Evolutionary conservation across 1,140 invertebrate species (phyloP), one percentile per base, ranked within the genome.

Genomic region (Drosophila pallidifrons): DNA sequence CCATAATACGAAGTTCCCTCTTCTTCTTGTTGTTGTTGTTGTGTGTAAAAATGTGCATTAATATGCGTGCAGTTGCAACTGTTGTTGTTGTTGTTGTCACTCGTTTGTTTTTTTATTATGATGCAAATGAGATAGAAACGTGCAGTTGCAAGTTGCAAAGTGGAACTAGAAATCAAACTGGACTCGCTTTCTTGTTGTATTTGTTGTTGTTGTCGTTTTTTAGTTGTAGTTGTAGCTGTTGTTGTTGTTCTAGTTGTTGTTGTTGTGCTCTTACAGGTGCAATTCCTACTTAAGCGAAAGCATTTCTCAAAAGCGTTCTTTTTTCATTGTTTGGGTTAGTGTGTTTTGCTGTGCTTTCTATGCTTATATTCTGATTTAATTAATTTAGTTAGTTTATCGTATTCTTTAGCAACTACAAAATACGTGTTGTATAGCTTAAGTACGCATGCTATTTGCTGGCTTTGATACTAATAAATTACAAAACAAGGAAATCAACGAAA

Each of bases 1-100:
- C 54, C 85, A 88, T 88, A 88, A 88, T 89, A 89, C 85, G 85
- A 89, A 88, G 83, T 81, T 67, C 5, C 28, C 46, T 58, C 55
- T 67, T 43, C 15, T 63, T 3, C n/a, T 54, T 35, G 3, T 11
- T 54, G 0, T 54, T 55, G 10, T 5, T 15, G 32, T 54, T 45
- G 38, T 58, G 46, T 54, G 47, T 25, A 52, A 8, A 10, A 38
- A 38, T 47, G 16, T 58, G 47, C 47, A 49, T 16, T 10, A 49
- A 7, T 49, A 49, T 35, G 43, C 10, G 63, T 51, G 35, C 51
- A 15, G 32, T 49, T 66, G 41, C 57, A 67, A 63, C 64, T 59
- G 58, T 60, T 55, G 65, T 58, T 72, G 47, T 66, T 70, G 25
- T 52, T 65, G 57, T 45, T 76, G 54, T 70, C 38, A 35, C 25